A percentile compares a stretch with the other conserved stretches of the same genome.
Evolutionary conservation across 2,797 vertebrate genomes (phyloP).

Genomic region (Tapirus indicus): DNA sequence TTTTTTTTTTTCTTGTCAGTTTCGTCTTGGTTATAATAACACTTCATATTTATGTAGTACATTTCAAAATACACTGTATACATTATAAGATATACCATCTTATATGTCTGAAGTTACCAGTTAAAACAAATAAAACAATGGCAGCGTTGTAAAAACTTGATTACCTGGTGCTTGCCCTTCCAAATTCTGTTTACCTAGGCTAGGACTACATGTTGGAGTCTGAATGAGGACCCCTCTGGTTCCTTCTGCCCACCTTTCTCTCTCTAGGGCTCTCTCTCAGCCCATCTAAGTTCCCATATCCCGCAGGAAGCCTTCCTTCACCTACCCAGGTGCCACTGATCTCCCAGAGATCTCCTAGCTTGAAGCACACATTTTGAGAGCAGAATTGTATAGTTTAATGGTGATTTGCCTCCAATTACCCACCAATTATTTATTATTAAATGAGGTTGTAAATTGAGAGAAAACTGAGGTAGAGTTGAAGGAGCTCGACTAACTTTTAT

Average conservation of each 20-base stretch:
- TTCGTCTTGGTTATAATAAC: conserved; percentile 50
- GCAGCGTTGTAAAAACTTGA: background rate
- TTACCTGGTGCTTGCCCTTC: background rate
- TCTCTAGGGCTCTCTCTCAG: background rate
- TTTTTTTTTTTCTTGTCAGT: background rate
- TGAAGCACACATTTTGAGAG: background rate
- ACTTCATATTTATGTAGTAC: conserved; percentile 33
- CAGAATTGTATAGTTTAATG: background rate
- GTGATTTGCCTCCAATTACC: background rate
- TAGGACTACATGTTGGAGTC: background rate
- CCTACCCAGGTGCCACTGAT: background rate
- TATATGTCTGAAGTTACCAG: background rate
- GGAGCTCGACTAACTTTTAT: background rate
- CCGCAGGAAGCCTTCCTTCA: background rate
- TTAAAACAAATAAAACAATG: conserved; percentile 37
- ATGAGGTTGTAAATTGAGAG: conserved; percentile 23
- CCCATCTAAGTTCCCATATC: background rate
- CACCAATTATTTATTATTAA: background rate
- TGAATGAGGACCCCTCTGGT: background rate
- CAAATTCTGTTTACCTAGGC: conserved; percentile 3
- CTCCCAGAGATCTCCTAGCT: background rate
- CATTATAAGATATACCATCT: background rate
- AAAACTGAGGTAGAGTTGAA: conserved; percentile 14
- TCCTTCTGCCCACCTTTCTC: background rate
- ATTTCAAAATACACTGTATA: conserved; percentile 38